phyloP scores from a whole-genome alignment of 2,797 vertebrate genomes.

The Pangasius larnaudii region DNA sequence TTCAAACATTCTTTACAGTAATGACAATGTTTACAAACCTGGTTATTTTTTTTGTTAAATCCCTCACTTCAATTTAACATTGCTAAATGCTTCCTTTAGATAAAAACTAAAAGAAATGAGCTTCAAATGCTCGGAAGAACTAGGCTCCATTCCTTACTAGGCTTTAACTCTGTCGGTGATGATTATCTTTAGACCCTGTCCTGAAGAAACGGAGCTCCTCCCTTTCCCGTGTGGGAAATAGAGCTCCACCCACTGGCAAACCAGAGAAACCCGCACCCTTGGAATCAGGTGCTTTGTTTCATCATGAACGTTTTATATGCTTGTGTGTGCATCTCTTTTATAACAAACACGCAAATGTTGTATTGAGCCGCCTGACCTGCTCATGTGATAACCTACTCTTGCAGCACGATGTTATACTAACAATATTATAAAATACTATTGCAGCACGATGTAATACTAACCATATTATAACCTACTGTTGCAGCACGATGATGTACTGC shows the following conservation, averaged over 20 bases:
- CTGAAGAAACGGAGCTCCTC: slow-evolving; percentile 89
- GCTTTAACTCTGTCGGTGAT: slow-evolving; percentile 65
- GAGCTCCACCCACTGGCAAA: slow-evolving; percentile 75
- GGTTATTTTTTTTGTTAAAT: background rate
- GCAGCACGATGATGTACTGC: background rate
- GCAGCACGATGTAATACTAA: background rate
- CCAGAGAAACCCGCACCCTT: slow-evolving; percentile 81
- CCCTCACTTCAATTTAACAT: background rate
- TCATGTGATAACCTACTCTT: background rate
- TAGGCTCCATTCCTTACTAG: slow-evolving; percentile 8
- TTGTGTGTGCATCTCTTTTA: slow-evolving; percentile 18
- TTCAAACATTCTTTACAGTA: background rate
- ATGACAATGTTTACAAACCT: background rate
- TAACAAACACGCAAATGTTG: slow-evolving; percentile 20
- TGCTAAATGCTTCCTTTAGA: background rate
- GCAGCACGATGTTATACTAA: background rate
- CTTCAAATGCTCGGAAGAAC: slow-evolving; percentile 55
- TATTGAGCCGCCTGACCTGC: slow-evolving; percentile 7
- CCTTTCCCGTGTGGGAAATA: slow-evolving; percentile 83
- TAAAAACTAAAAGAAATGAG: slow-evolving; percentile 55
- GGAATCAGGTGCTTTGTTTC: slow-evolving; percentile 82
- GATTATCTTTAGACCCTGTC: slow-evolving; percentile 71
- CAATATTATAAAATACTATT: background rate
- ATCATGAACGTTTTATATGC: slow-evolving; percentile 1
- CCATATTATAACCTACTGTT: background rate